Base-by-base conservation (phyloP, 2,888 invertebrate species). In the Aphodius sticticus region DNA sequence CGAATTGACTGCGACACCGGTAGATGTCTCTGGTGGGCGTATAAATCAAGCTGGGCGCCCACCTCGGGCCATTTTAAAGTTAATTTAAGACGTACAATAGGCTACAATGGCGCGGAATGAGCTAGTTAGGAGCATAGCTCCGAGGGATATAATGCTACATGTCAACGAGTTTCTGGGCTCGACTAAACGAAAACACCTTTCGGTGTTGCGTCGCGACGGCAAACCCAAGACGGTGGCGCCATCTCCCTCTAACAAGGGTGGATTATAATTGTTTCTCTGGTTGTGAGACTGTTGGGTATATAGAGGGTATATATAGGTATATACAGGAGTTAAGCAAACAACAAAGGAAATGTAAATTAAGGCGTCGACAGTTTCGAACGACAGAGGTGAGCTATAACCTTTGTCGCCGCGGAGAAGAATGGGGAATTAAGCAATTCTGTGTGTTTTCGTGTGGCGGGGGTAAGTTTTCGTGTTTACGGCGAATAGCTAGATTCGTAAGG, bases 41-140 rank as follows among this genome's bases (percentile, higher is more conserved):
- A 80, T 86, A 85, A 86, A 86, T 85, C 85, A 85, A 85, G 84
- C 82, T 81, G 79, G 85, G 85, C 85, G 81, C 83, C 83, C 82
- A 83, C 85, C 84, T 81, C 78, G 78, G 83, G 85, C 84, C 85
- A 85, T 86, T 86, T 87, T 85, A 85, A 87, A 87, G 86, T 86
- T 87, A 87, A 87, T 86, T 87, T 87, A 86, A 84, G 84, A 85
- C 82, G 86, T 86, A 88, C 88, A 88, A 88, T 87, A 86, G 87
- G 86, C 86, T 86, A 87, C 86, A 87, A 87, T 86, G 82, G 86
- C 83, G 83, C 84, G 85, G 85, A 87, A 88, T 86, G 87, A 87
- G 87, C 87, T 87, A 86, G 87, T 87, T 87, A 86, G 85, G 85
- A 86, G 85, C 84, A 86, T 84, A 83, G 82, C 85, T 84, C 81